Evolutionary conservation across 2,113 vertebrate genomes (phyloP), one percentile per base, ranked within the genome.

Genomic region (Malurus melanocephalus): DNA sequence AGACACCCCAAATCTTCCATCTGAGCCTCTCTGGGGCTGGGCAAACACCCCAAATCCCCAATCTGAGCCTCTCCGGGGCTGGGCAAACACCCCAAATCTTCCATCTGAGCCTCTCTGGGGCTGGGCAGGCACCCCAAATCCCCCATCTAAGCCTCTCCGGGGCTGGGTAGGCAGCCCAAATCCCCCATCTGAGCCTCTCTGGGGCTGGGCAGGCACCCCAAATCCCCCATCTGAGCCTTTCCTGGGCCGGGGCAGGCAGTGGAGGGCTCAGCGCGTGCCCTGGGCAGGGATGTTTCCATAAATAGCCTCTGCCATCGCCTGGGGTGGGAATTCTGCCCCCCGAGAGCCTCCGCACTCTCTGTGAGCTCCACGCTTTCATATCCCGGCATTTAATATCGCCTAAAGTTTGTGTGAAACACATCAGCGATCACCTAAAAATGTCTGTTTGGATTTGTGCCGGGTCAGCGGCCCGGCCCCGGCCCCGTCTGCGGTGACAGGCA

Each of bases 371-470:
- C 5, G 8, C 59, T 75, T 78, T 27, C 82, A n/a, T 17, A 57
- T 55, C 20, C 21, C 8, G 3, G 62, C 60, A 0, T 86, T 88
- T 64, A 18, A 19, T 16, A 28, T 42, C 0, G 23, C 21, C 91
- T 49, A 15, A 90, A 87, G 87, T 90, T 94, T 75, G 86, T 68
- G 93, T 38, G 87, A 88, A 94, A 51, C 85, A 16, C 72, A 89
- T 60, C 88, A 51, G 69, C 9, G 2, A 32, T 94, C 94, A 81
- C 94, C 96, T 93, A 52, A 94, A 96, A 94, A 87, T 35, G 93
- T 95, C 95, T 49, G 85, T 81, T 92, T 55, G 90, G 67, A 74
- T 96, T 94, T 96, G 96, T 95, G 93, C 89, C 69, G 94, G 92
- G 85, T 92, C 94, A 87, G 72, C 3, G 73, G 59, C 80, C 52